These are phyloP conservation scores for Drosophila orosa DNA, from an alignment of 1,140 invertebrate species.

Conservation along the genomic window DNA sequence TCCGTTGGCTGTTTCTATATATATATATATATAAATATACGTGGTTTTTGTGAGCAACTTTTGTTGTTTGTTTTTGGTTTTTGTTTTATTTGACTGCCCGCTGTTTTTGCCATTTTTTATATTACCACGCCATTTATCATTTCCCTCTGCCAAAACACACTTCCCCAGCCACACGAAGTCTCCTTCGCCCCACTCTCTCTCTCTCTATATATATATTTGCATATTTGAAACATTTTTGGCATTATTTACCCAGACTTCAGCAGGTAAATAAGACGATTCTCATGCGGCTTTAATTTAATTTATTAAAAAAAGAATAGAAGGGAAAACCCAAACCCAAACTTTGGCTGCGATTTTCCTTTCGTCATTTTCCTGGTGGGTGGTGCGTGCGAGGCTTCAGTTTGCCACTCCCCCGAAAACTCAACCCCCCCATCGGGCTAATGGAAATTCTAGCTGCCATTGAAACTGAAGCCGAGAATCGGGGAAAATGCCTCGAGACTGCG, in stretches of 20 bases:
- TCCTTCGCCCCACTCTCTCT: slow-evolving; percentile 10
- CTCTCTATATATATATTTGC: slow-evolving; percentile 31
- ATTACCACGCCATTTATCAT: slow-evolving; percentile 83
- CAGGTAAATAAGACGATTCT: slow-evolving; percentile 75
- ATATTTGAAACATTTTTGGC: slow-evolving; percentile 62
- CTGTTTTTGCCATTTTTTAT: slow-evolving; percentile 81
- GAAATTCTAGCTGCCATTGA: slow-evolving; percentile 57
- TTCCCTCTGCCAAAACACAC: slow-evolving; percentile 73
- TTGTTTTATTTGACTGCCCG: slow-evolving; percentile 70
- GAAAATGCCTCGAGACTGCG: slow-evolving; percentile 66
- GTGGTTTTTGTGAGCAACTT: slow-evolving; percentile 33
- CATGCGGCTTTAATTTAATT: slow-evolving; percentile 81
- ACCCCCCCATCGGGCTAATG: slow-evolving; percentile 35
- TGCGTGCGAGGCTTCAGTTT: slow-evolving; percentile 60
- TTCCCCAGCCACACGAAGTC: slow-evolving; percentile 19
- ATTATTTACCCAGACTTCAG: slow-evolving; percentile 52
- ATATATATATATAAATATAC: slow-evolving; percentile 44
- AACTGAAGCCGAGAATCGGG: slow-evolving; percentile 44
- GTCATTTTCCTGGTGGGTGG: slow-evolving; percentile 41
- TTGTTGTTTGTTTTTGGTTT: slow-evolving; percentile 42
- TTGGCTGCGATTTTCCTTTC: slow-evolving; percentile 41
- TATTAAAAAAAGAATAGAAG: slow-evolving; percentile 61
- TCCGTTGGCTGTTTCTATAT: slow-evolving; percentile 47
- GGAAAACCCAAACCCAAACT: slow-evolving; percentile 20
- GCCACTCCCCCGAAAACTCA: slow-evolving; percentile 49